Evolutionary conservation across 2,113 vertebrate genomes (phyloP), one percentile per base, ranked within the genome.

Genomic region (Maccullochella peelii): DNA sequence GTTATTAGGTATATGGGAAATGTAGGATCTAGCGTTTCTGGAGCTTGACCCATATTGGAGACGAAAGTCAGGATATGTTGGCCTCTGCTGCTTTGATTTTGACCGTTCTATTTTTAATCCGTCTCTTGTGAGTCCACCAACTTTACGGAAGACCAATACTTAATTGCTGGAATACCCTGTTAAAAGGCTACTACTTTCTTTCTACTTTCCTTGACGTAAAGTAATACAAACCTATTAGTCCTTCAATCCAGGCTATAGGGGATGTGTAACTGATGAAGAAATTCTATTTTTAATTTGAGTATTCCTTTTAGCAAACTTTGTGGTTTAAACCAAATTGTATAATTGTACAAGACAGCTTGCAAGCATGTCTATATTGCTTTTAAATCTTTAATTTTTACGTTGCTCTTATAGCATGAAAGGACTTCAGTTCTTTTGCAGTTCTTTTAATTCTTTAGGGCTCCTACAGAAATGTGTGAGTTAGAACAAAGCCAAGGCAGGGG

Each of bases 341-440:
- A 65, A 6, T 68, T 30, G 27, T n/a, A 47, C 36, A 33, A 69
- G 21, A 49, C 3, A 12, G 40, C 65, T 36, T 8, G 25, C 36
- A 47, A 18, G 11, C 75, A 15, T 57, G 74, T 77, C 10, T 40
- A 63, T 52, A 23, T 12, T 27, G 61, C 49, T 65, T 68, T 23
- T 69, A 59, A 58, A 79, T 79, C 6, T 69, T 59, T 59, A 7
- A 69, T n/a, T 49, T 25, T 49, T 14, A 47, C 50, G 42, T 50
- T 50, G 40, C 52, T 49, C 36, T 23, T 11, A 44, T 18, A 47
- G 75, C 20, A 33, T 16, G 12, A 2, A 7, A 33, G 18, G 47
- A 42, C 5, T 6, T 50, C 25, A 25, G 61, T 42, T 55, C 33
- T 54, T 25, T 20, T 6, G 61, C 1, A 59, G 40, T 50, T 61